phyloP scores from a whole-genome alignment of 2,797 vertebrate genomes.

The Telmatherina bonti region DNA sequence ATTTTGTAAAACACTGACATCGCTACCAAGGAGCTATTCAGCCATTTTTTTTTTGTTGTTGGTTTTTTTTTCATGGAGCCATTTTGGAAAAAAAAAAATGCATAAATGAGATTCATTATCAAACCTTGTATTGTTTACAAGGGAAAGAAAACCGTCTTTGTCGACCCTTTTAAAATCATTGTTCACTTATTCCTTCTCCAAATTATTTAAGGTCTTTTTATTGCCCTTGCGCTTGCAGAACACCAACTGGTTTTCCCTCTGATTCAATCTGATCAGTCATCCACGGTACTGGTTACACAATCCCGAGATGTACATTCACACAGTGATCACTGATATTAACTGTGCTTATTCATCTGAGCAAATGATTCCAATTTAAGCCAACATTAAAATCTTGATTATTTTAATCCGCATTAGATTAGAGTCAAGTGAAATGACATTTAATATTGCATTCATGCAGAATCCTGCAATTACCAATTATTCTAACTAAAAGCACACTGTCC shows the following conservation, averaged over 20 bases:
- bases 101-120: too few species aligned
- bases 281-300: neutral
- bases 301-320: constrained; percentile 7
- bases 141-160: too few species aligned
- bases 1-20: too few species aligned
- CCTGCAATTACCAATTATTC: constrained; percentile 35
- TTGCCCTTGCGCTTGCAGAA: neutral
- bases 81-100: too few species aligned
- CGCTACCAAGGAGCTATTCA: too few species aligned
- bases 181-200: too few species aligned
- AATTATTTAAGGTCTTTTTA: too few species aligned
- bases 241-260: constrained; percentile 27
- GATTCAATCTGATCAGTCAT: constrained; percentile 1
- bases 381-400: constrained; percentile 11
- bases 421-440: constrained; percentile 14
- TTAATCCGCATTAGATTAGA: constrained; percentile 26
- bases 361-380: constrained; percentile 20
- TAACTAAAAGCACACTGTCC: constrained; percentile 15
- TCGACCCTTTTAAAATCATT: too few species aligned
- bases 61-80: too few species aligned
- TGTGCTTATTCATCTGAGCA: constrained; percentile 23
- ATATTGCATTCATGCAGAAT: constrained; percentile 21
- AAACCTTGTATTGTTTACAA: too few species aligned
- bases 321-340: constrained; percentile 23
- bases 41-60: too few species aligned